phyloP scores from a whole-genome alignment of 2,797 vertebrate genomes.

The Ataeniobius toweri region DNA sequence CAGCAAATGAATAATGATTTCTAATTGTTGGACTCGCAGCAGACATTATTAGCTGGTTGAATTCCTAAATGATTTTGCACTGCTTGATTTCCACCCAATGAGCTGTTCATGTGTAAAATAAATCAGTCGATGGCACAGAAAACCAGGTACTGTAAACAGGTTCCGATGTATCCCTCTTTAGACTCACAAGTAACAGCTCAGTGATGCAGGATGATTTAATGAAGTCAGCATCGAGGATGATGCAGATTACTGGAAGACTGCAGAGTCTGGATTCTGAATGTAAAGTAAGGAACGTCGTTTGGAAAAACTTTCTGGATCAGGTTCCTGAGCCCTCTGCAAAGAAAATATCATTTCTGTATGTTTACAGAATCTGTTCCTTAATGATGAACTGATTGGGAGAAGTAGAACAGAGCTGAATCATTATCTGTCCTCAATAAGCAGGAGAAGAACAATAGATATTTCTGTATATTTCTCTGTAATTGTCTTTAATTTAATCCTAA shows the following conservation, averaged over 20 bases:
- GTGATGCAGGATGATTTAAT: conserved; percentile 37
- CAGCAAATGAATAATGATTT: conserved; percentile 54
- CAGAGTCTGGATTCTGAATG: conserved; percentile 9
- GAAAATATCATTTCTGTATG: neutral
- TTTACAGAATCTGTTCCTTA: no score
- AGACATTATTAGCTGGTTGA: conserved; percentile 45
- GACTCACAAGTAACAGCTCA: conserved; percentile 27
- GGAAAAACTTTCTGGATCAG: conserved; percentile 12
- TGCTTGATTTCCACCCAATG: conserved; percentile 31
- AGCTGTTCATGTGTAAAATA: conserved; percentile 35
- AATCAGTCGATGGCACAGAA: conserved; percentile 4
- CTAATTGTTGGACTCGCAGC: conserved; percentile 43
- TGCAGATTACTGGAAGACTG: conserved; percentile 6
- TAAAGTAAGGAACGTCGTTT: neutral
- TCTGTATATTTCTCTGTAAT: no score
- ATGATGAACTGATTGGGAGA: no score
- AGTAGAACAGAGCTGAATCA: neutral
- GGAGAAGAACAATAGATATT: no score
- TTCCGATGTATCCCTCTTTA: conserved; percentile 1
- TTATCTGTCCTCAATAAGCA: no score
- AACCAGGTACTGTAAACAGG: conserved; percentile 7
- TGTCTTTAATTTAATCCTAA: no score
- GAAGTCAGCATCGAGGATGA: conserved; percentile 9
- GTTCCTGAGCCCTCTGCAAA: neutral
- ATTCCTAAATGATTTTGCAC: conserved; percentile 36